Percentiles rank a stretch among this genome's conserved stretches.
phyloP scores from a whole-genome alignment of 2,888 invertebrate genomes.

The Itoplectis maculator region DNA sequence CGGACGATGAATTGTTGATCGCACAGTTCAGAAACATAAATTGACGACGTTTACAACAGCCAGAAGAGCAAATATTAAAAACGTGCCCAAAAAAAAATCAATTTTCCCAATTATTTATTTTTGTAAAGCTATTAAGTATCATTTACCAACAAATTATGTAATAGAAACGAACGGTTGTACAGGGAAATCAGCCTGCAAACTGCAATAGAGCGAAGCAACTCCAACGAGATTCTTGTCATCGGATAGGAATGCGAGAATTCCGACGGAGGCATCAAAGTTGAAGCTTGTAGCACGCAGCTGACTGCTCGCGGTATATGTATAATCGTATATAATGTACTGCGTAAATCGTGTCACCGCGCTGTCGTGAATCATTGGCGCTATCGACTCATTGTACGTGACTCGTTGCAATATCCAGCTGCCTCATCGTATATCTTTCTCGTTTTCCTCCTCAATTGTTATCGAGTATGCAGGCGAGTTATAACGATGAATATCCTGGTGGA shows the following conservation, averaged over 20 bases:
- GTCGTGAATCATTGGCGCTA: conserved; percentile 50
- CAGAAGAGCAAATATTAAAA: not conserved
- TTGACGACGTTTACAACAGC: not conserved
- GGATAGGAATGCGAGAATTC: conserved; percentile 46
- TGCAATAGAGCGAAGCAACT: not conserved
- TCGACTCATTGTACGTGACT: conserved; percentile 34
- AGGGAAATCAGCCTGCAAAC: not conserved
- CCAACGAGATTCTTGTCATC: conserved; percentile 23
- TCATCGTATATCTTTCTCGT: not conserved
- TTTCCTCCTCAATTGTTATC: conserved; percentile 14
- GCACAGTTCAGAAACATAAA: not conserved
- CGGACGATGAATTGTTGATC: not conserved
- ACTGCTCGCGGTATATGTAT: not conserved
- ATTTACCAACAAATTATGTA: too few species aligned
- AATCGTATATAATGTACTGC: conserved; percentile 14
- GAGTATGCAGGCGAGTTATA: not conserved
- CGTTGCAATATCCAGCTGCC: conserved; percentile 9
- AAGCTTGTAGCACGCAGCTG: conserved; percentile 2
- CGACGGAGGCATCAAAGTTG: conserved; percentile 31
- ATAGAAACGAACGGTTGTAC: not conserved
- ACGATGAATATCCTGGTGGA: too few species aligned
- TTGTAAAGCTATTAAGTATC: too few species aligned
- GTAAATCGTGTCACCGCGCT: not conserved
- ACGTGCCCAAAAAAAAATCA: too few species aligned
- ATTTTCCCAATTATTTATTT: too few species aligned